Conservation (phyloP, 2,888 invertebrate genomes). For the Parthenolecanium corni region DNA sequence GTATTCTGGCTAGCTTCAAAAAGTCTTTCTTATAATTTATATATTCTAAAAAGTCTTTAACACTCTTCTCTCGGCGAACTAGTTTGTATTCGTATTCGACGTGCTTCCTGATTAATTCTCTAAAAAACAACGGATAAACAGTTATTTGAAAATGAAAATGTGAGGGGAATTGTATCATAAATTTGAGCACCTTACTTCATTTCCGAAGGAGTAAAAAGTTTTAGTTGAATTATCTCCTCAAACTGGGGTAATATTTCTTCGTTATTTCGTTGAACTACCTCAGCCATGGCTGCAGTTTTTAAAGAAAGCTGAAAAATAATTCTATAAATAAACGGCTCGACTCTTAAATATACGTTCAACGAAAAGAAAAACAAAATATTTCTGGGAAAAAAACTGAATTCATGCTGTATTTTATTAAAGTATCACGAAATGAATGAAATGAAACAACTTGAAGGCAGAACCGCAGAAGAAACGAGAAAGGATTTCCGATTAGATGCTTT, state of each 20-base stretch:
- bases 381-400: too few species aligned
- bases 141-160: neutral
- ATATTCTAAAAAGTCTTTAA: slow-evolving; percentile 8
- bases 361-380: too few species aligned
- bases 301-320: too few species aligned
- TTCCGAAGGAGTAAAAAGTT: slow-evolving; percentile 19
- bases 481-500: too few species aligned
- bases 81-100: slow-evolving; percentile 15
- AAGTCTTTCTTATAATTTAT: slow-evolving; percentile 12
- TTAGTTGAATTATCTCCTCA: slow-evolving; percentile 16
- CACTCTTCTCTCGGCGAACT: slow-evolving; percentile 11
- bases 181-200: slow-evolving; percentile 6
- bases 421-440: too few species aligned
- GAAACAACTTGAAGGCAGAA: too few species aligned
- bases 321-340: too few species aligned
- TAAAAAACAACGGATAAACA: neutral
- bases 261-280: slow-evolving; percentile 16
- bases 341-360: too few species aligned
- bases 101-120: slow-evolving; percentile 17
- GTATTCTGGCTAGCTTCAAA: slow-evolving; percentile 11
- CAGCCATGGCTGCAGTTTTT: too few species aligned
- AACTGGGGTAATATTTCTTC: slow-evolving; percentile 22
- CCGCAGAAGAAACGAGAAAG: too few species aligned
- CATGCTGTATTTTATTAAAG: too few species aligned
- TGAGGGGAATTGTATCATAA: too few species aligned